Conservation (phyloP, 2,113 vertebrate genomes). For the Crotalus helleri region DNA sequence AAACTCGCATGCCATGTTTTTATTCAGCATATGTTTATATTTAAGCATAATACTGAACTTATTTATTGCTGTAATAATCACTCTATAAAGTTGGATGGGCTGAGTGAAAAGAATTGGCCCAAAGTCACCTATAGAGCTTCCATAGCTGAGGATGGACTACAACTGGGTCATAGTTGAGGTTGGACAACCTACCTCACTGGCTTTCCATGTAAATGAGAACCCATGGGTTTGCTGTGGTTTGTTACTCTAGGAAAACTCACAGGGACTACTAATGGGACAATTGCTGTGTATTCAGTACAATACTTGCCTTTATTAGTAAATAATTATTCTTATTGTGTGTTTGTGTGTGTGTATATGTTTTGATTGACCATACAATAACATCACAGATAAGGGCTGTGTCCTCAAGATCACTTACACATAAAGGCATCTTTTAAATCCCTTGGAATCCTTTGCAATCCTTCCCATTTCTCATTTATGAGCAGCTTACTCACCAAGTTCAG, state of each 20-base stretch:
- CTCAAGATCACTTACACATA: background rate
- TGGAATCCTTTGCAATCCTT: background rate
- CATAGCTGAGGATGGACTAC: background rate
- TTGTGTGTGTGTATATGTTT: background rate
- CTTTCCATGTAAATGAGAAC: background rate
- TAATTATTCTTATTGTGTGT: background rate
- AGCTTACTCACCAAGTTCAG: background rate
- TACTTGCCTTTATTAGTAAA: background rate
- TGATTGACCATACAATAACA: background rate
- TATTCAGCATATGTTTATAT: background rate
- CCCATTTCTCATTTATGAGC: background rate
- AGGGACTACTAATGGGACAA: background rate
- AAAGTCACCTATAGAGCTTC: background rate
- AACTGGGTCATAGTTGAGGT: background rate
- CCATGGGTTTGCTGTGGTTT: background rate
- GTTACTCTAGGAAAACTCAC: background rate
- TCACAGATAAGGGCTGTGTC: background rate
- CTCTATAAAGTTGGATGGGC: background rate
- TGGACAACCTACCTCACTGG: background rate
- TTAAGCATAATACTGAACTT: background rate
- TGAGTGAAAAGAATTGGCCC: background rate
- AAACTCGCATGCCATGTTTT: background rate
- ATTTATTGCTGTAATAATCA: background rate
- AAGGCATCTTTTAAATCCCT: background rate
- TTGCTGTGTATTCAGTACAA: background rate